phyloP scores from a whole-genome alignment of 1,140 invertebrate genomes.

The Trichonephila clavata region DNA sequence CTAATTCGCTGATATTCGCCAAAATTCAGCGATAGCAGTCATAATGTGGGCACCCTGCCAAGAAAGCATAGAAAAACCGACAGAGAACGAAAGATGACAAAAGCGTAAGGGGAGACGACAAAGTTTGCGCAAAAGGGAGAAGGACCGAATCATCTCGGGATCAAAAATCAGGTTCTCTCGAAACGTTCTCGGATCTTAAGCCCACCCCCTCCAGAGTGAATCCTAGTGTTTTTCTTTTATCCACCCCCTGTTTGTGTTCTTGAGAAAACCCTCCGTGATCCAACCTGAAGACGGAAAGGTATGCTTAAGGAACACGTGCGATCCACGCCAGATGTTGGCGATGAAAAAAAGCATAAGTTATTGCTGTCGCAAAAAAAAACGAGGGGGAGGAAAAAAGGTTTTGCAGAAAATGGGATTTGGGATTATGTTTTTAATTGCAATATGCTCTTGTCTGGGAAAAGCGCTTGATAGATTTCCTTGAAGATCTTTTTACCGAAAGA shows the following conservation, averaged over 20 bases:
- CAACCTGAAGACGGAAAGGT: constrained; percentile 7
- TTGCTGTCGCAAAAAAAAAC: not conserved
- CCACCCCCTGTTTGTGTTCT: constrained; percentile 61
- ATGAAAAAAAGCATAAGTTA: too few species aligned
- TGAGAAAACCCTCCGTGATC: constrained; percentile 27
- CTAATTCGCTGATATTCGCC: too few species aligned
- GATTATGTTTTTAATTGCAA: constrained; percentile 23
- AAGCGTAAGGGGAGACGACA: constrained; percentile 68
- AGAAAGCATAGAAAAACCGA: constrained; percentile 1
- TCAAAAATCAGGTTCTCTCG: constrained; percentile 49
- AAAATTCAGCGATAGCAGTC: not conserved
- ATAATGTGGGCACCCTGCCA: not conserved
- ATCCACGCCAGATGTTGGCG: constrained; percentile 37
- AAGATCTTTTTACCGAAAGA: too few species aligned
- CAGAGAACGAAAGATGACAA: constrained; percentile 4
- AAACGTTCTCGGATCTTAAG: not conserved
- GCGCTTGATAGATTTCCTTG: too few species aligned
- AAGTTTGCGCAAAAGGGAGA: constrained; percentile 53
- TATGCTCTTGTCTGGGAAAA: not conserved
- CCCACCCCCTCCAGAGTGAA: constrained; percentile 14
- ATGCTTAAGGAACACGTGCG: constrained; percentile 30
- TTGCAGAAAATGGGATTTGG: constrained; percentile 3
- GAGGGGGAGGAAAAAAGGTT: not conserved
- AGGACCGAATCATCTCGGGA: constrained; percentile 38
- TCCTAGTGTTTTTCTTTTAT: constrained; percentile 4